Percentiles rank a stretch among this genome's conserved stretches.
phyloP scores from a whole-genome alignment of 1,140 invertebrate species.

The Sesamia nonagrioides region DNA sequence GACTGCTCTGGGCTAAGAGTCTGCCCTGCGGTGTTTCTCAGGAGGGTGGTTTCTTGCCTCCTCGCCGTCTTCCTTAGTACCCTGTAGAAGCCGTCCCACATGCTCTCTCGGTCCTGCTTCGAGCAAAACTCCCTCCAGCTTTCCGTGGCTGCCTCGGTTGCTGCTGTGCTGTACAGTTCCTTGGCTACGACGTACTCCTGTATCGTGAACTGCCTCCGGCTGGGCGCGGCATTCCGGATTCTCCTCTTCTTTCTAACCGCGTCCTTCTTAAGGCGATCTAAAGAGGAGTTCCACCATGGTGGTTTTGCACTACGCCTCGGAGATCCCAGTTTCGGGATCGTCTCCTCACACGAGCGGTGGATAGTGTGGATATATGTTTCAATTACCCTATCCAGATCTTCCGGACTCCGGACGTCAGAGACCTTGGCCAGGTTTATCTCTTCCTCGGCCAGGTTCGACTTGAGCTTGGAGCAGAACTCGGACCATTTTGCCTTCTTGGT shows the following conservation, averaged over 20 bases:
- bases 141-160: conserved; percentile 25
- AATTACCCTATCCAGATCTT: conserved; percentile 45
- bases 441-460: neutral
- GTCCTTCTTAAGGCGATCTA: conserved; percentile 51
- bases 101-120: conserved; percentile 47
- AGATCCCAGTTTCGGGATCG: conserved; percentile 43
- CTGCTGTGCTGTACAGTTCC: conserved; percentile 24
- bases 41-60: conserved; percentile 40
- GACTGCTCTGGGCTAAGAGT: conserved; percentile 47
- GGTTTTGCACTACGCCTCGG: conserved; percentile 16
- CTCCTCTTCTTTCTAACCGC: conserved; percentile 47
- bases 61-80: conserved; percentile 49
- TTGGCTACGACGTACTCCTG: conserved; percentile 49
- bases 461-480: conserved; percentile 34
- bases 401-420: neutral
- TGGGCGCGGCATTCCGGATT: conserved; percentile 54
- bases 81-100: conserved; percentile 45
- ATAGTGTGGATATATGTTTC: conserved; percentile 48
- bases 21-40: conserved; percentile 31
- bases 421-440: conserved; percentile 22
- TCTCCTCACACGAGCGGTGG: conserved; percentile 40
- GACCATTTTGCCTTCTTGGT: conserved; percentile 57
- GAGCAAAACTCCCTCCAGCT: conserved; percentile 63
- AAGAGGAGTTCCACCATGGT: conserved; percentile 55
- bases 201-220: conserved; percentile 33